Conservation (phyloP, 2,113 vertebrate genomes). For the Tragelaphus imberbis region DNA sequence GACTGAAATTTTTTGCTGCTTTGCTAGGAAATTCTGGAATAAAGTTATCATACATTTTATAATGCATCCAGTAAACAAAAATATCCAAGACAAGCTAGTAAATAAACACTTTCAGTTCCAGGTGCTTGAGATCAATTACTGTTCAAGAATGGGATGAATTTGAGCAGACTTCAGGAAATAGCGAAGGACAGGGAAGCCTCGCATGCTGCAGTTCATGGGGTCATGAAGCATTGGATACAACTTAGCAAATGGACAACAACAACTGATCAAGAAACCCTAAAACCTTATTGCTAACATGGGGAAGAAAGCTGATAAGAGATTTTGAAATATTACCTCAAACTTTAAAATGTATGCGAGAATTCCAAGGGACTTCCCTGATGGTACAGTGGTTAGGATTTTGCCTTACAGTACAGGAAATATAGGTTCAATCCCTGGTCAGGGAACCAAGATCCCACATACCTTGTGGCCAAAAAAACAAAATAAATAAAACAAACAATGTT, state of each 20-base stretch:
- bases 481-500: background rate
- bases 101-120: background rate
- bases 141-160: background rate
- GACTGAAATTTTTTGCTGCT: background rate
- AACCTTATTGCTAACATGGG: background rate
- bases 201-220: background rate
- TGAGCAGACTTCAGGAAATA: background rate
- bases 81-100: background rate
- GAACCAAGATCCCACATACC: rapidly evolving
- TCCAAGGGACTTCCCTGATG: background rate
- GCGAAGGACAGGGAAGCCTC: background rate
- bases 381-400: background rate
- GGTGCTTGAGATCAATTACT: background rate
- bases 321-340: background rate
- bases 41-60: background rate
- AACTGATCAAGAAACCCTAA: background rate
- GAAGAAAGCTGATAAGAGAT: background rate
- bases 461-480: background rate
- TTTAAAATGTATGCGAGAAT: background rate
- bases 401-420: background rate
- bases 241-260: background rate
- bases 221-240: background rate
- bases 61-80: background rate
- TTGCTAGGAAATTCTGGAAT: background rate
- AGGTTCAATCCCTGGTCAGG: background rate